Evolutionary conservation across 2,888 invertebrate species (phyloP).

Genomic region (Ephialtes manifestator): DNA sequence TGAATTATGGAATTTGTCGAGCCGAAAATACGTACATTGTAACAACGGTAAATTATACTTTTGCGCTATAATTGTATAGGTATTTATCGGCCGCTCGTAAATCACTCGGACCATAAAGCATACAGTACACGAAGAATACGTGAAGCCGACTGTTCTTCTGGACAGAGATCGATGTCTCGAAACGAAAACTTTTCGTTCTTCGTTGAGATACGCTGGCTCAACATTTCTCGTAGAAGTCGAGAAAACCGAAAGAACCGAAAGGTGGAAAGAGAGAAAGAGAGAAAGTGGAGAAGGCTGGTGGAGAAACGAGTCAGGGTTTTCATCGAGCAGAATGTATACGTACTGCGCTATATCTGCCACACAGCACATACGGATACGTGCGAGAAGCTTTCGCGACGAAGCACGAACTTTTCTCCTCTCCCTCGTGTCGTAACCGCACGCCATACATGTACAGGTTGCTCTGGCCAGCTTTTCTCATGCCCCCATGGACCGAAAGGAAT

Average conservation of each 20-base stretch:
- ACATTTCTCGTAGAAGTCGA: slow-evolving; percentile 34
- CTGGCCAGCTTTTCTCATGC: slow-evolving; percentile 31
- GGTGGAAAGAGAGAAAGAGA: background rate
- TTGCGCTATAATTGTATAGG: slow-evolving; percentile 42
- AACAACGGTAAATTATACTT: slow-evolving; percentile 45
- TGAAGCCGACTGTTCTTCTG: slow-evolving; percentile 20
- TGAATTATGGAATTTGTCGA: slow-evolving; percentile 58
- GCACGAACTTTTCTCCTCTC: slow-evolving; percentile 46
- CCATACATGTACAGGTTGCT: slow-evolving; percentile 23
- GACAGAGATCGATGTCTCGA: slow-evolving; percentile 53
- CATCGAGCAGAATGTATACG: slow-evolving; percentile 37
- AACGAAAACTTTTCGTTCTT: slow-evolving; percentile 41
- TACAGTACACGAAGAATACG: slow-evolving; percentile 17
- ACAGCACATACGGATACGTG: slow-evolving; percentile 15
- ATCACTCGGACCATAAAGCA: slow-evolving; percentile 52
- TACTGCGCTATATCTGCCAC: background rate
- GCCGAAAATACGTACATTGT: slow-evolving; percentile 17
- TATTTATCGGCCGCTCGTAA: slow-evolving; percentile 51
- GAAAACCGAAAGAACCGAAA: slow-evolving; percentile 3
- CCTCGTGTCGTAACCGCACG: slow-evolving; percentile 40
- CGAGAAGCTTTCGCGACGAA: slow-evolving; percentile 42
- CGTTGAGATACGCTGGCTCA: slow-evolving; percentile 10
- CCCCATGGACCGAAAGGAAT: slow-evolving; percentile 55
- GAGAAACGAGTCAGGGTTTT: slow-evolving; percentile 29
- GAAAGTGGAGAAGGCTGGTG: slow-evolving; percentile 1